phyloP scores from a whole-genome alignment of 2,888 invertebrate species.

The Gortyna flavago region DNA sequence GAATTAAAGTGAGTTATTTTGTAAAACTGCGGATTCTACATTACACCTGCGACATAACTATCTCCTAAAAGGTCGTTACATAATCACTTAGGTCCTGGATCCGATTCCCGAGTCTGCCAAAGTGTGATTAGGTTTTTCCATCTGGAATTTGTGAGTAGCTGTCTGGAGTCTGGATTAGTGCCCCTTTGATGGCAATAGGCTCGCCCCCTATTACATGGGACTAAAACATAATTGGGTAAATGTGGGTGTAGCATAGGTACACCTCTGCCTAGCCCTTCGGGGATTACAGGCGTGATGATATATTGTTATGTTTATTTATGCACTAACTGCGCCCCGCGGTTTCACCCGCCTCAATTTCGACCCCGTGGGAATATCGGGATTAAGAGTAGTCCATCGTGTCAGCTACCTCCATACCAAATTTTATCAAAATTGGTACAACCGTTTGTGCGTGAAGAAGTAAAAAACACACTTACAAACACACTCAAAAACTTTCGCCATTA shows the following conservation, averaged over 20 bases:
- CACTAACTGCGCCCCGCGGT: no score
- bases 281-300: not conserved
- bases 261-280: not conserved
- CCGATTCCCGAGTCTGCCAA: not conserved
- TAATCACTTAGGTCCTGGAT: not conserved
- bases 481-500: no score
- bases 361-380: no score
- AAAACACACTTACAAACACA: no score
- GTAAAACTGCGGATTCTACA: no score
- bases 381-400: no score
- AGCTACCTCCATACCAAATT: no score
- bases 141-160: not conserved
- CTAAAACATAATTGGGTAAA: not conserved
- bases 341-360: no score
- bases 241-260: not conserved
- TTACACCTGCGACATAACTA: no score
- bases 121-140: not conserved
- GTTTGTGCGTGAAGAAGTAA: no score
- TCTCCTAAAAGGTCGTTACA: not conserved
- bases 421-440: no score
- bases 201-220: not conserved
- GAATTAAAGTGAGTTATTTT: no score
- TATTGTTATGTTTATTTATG: not conserved
- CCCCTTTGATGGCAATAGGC: not conserved
- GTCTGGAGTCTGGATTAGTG: not conserved